Conservation (phyloP, 2,888 invertebrate genomes). For the Oligia latruncula region DNA sequence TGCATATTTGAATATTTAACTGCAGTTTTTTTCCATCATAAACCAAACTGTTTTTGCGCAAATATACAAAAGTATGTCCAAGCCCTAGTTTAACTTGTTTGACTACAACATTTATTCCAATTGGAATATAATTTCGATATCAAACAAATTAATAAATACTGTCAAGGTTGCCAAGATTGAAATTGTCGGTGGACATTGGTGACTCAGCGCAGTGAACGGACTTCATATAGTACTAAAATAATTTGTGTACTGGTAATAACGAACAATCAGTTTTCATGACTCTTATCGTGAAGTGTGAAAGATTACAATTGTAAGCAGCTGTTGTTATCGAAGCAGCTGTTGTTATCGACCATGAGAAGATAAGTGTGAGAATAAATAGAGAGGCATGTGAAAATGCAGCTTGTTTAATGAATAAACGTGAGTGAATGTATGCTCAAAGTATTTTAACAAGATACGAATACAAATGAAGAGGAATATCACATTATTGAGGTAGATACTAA, state of each 20-base stretch:
- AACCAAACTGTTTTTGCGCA: constrained; percentile 10
- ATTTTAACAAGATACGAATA: constrained; percentile 38
- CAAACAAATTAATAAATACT: constrained; percentile 47
- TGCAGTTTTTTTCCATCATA: constrained; percentile 9
- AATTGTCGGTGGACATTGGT: constrained; percentile 41
- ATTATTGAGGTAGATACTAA: constrained; percentile 28
- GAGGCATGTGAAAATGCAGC: constrained; percentile 72
- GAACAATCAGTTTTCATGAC: constrained; percentile 59
- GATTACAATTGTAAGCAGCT: constrained; percentile 62
- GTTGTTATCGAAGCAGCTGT: constrained; percentile 62
- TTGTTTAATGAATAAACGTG: constrained; percentile 57
- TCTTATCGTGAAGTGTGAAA: constrained; percentile 63
- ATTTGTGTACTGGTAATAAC: constrained; percentile 44
- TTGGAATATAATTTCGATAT: constrained; percentile 40
- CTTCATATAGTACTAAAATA: constrained; percentile 54
- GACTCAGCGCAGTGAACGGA: constrained; percentile 64
- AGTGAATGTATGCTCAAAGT: constrained; percentile 18
- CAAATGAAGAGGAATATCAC: constrained; percentile 20
- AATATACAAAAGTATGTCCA: neutral
- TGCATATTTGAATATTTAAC: constrained; percentile 21
- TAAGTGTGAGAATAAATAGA: constrained; percentile 77
- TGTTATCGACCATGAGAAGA: constrained; percentile 68
- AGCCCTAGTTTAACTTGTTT: constrained; percentile 24
- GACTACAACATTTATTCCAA: constrained; percentile 18
- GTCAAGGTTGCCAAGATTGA: constrained; percentile 55